Base-by-base conservation (phyloP, 2,797 vertebrate genomes). In the Esox masquinongy region DNA sequence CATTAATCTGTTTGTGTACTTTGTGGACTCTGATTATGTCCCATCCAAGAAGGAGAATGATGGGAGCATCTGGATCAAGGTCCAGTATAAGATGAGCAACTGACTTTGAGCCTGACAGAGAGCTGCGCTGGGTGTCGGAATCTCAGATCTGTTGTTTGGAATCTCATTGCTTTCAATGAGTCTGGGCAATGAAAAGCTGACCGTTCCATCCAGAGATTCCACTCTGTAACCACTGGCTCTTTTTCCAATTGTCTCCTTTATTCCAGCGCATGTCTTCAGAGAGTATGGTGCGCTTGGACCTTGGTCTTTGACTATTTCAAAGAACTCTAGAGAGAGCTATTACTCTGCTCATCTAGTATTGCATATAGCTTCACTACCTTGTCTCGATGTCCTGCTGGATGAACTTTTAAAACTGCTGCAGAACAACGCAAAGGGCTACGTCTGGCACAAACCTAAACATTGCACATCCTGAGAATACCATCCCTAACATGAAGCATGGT, bases 121-220 rank as follows among this genome's bases (percentile, higher is more conserved):
- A 34, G 34, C 34, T 5, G 5, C 34, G 5, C 5, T 34, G 5
- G 34, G 34, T 2, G 34, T 34, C 5, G 34, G 34, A 2, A 34
- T 34, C 34, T 34, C 34, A 5, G 2, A 2, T 5, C 34, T 34
- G 5, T 34, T 80, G 14, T 86, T 81, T 0, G 79, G 84, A 9
- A 87, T 80, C 3, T 71, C 50, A 16, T 84, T 56, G 49, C 77
- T 83, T 17, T 85, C 81, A 1, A 80, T 82, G 1, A 85, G 77
- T 17, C 36, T 76, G 16, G 77, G 74, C 14, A 83, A 43, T 22
- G 63, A 49, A 19, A 78, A 26, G 6, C 29, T 0, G 3, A 75
- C 47, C 0, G 61, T 43, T 53, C 77, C 74, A 79, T 79, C 70
- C 22, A 74, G 19, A 7, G 74, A 70, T 34, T 73, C 72, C 64